Evolutionary conservation across 2,113 vertebrate species (phyloP).

Genomic region (Macrotis lagotis): DNA sequence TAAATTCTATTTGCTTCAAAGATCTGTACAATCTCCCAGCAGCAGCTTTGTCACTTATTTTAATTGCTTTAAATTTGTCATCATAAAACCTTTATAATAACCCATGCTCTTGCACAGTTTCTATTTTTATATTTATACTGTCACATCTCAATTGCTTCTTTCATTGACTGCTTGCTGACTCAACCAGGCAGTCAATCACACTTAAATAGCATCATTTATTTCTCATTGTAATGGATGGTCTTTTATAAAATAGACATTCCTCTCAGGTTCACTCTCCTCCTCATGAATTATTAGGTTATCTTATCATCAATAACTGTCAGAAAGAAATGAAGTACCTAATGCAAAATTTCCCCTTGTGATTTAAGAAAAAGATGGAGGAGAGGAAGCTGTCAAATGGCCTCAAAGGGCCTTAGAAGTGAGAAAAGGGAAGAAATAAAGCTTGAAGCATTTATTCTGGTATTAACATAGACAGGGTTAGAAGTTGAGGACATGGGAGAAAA

Average conservation of each 20-base stretch:
- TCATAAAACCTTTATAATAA: conserved; percentile 43
- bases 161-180: conserved; percentile 55
- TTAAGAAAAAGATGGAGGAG: conserved; percentile 30
- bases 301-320: conserved; percentile 57
- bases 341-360: conserved; percentile 39
- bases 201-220: conserved; percentile 30
- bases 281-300: conserved; percentile 61
- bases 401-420: conserved; percentile 45
- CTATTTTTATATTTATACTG: conserved; percentile 26
- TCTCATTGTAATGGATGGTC: conserved; percentile 60
- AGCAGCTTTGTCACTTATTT: not conserved
- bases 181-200: not conserved
- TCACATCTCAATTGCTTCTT: conserved; percentile 48
- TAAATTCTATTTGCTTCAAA: conserved; percentile 23
- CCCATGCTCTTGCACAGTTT: conserved; percentile 9
- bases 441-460: conserved; percentile 10
- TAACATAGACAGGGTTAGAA: conserved; percentile 46
- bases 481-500: conserved; percentile 58
- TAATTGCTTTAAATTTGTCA: conserved; percentile 22
- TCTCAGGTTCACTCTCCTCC: conserved; percentile 58
- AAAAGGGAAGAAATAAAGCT: conserved; percentile 41
- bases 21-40: not conserved
- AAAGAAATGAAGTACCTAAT: conserved; percentile 61
- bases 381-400: conserved; percentile 13
- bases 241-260: conserved; percentile 58